phyloP scores from a whole-genome alignment of 2,113 vertebrate species.

The Phyllostomus hastatus region DNA sequence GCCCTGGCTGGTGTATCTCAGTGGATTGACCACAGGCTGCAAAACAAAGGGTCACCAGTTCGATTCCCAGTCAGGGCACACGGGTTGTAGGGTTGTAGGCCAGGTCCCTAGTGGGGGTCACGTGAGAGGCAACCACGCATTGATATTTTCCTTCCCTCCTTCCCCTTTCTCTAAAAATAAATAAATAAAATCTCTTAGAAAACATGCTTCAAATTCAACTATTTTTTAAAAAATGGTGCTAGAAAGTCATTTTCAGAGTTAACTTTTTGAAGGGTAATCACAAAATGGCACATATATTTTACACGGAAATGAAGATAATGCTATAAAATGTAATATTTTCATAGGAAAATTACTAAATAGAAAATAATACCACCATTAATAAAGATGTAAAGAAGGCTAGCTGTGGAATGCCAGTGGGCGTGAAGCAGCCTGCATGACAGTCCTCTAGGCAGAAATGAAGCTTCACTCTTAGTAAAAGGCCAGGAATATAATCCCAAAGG shows the following conservation, averaged over 20 bases:
- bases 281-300: constrained; percentile 11
- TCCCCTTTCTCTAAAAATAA: no score
- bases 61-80: no score
- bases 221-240: background rate
- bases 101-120: no score
- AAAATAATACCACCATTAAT: background rate
- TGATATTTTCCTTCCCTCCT: no score
- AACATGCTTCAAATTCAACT: constrained; percentile 57
- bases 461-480: background rate
- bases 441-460: background rate
- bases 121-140: no score
- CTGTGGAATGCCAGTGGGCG: background rate
- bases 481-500: background rate
- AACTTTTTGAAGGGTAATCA: background rate
- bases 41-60: no score
- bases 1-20: no score
- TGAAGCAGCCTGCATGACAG: background rate
- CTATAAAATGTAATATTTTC: constrained; percentile 2
- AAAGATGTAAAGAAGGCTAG: background rate
- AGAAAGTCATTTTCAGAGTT: constrained; percentile 17
- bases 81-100: no score
- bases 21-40: no score
- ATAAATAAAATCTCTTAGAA: background rate
- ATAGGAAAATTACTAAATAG: constrained; percentile 17
- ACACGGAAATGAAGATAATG: constrained; percentile 28